These are phyloP conservation scores for Chaetura pelagica DNA, from an alignment of 2,113 vertebrate species.

Conservation along the genomic window DNA sequence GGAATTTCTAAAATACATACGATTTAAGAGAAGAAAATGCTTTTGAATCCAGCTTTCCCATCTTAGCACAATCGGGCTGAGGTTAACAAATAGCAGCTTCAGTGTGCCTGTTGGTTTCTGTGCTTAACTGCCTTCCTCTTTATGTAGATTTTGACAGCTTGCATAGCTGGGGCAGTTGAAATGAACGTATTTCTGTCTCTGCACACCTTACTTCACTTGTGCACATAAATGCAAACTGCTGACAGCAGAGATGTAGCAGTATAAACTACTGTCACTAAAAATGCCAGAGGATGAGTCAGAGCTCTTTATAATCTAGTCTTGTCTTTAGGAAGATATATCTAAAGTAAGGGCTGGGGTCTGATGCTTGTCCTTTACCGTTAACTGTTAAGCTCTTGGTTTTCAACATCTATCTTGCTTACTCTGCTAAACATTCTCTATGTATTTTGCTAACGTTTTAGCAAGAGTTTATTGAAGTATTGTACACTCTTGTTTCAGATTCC, in stretches of 20 bases:
- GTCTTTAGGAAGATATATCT: background rate
- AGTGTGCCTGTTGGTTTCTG: background rate
- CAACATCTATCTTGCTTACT: background rate
- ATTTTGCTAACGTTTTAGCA: background rate
- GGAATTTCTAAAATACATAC: background rate
- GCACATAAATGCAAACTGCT: background rate
- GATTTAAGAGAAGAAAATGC: background rate
- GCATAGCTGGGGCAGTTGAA: background rate
- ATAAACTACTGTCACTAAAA: background rate
- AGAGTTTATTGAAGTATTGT: background rate
- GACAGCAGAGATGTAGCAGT: background rate
- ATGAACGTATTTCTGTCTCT: background rate
- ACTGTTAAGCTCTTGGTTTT: background rate
- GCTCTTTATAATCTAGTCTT: background rate
- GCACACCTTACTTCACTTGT: background rate
- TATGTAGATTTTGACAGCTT: background rate
- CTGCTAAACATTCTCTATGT: background rate
- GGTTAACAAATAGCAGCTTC: background rate
- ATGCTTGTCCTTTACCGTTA: background rate
- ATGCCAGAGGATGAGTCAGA: background rate
- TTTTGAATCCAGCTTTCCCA: background rate
- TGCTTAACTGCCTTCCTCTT: background rate
- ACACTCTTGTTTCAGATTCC: conserved; percentile 78
- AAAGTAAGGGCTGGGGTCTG: background rate
- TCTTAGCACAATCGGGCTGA: fast-evolving